phyloP scores from a whole-genome alignment of 1,140 invertebrate species.

The Ips typographus region DNA sequence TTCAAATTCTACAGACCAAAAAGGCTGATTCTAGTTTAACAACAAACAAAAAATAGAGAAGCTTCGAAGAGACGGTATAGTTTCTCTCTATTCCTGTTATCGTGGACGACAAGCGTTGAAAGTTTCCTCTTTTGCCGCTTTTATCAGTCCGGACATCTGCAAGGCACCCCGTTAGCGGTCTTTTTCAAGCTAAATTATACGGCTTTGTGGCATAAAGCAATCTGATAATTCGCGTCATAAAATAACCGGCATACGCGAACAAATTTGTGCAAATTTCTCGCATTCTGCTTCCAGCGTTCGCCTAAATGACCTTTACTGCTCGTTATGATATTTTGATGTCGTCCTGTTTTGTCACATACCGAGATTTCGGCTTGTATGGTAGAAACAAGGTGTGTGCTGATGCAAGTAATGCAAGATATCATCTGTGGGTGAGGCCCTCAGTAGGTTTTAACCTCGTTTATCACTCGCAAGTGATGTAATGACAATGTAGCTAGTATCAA shows the following conservation, averaged over 20 bases:
- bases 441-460: too few species aligned
- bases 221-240: constrained; percentile 24
- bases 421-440: too few species aligned
- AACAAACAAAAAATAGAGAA: not conserved
- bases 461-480: too few species aligned
- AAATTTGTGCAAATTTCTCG: constrained; percentile 24
- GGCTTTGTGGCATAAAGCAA: constrained; percentile 23
- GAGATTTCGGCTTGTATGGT: too few species aligned
- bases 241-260: constrained; percentile 21
- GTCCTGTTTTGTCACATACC: not conserved
- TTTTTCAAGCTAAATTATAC: constrained; percentile 28
- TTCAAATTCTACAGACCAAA: too few species aligned
- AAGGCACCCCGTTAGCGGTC: constrained; percentile 27
- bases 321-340: not conserved
- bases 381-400: too few species aligned
- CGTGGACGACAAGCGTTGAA: constrained; percentile 16
- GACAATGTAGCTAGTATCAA: too few species aligned
- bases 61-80: not conserved
- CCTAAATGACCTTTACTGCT: not conserved
- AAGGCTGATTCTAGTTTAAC: too few species aligned
- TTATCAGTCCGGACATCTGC: constrained; percentile 25
- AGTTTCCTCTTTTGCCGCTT: constrained; percentile 25
- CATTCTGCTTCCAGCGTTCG: constrained; percentile 7
- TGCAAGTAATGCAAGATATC: too few species aligned
- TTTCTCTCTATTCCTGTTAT: constrained; percentile 16